Evolutionary conservation across 2,888 invertebrate genomes (phyloP).

Genomic region (Agrilus biguttatus): DNA sequence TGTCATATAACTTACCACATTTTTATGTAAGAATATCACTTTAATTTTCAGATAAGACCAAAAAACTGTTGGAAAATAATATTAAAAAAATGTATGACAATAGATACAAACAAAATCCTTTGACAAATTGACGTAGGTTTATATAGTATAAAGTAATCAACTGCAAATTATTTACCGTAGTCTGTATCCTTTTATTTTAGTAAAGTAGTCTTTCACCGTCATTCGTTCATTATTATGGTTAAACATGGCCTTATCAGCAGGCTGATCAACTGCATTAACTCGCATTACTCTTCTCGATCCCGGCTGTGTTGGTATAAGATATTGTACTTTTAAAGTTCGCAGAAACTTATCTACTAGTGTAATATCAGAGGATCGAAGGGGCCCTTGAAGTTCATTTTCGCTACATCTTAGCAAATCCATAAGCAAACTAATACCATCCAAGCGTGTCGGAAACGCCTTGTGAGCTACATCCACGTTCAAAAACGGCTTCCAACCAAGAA

Average conservation of each 20-base stretch:
- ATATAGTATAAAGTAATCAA: too few relatives aligned
- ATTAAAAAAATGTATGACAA: too few relatives aligned
- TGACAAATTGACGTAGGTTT: too few relatives aligned
- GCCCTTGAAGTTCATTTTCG: slow-evolving; percentile 9
- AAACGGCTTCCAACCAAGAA: slow-evolving; percentile 76
- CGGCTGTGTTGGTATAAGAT: slow-evolving; percentile 31
- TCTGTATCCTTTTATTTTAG: slow-evolving; percentile 23
- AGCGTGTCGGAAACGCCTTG: slow-evolving; percentile 57
- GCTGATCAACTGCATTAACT: slow-evolving; percentile 29
- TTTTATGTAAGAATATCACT: too few relatives aligned
- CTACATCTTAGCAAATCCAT: slow-evolving; percentile 7
- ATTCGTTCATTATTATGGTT: slow-evolving; percentile 18
- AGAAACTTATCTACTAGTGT: slow-evolving; percentile 5
- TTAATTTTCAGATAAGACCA: too few relatives aligned
- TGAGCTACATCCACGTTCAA: slow-evolving; percentile 84
- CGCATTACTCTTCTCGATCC: slow-evolving; percentile 29
- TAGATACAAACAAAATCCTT: too few relatives aligned
- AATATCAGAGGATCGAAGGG: slow-evolving; percentile 7
- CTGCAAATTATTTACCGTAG: slow-evolving; percentile 14
- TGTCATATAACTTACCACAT: too few relatives aligned
- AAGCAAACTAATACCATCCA: slow-evolving; percentile 34
- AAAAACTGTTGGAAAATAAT: too few relatives aligned
- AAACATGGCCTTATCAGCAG: slow-evolving; percentile 29
- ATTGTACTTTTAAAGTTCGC: slow-evolving; percentile 27
- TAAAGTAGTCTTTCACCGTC: slow-evolving; percentile 37